Evolutionary conservation across 2,888 invertebrate species (phyloP).

Genomic region (Periphyllus acericola): DNA sequence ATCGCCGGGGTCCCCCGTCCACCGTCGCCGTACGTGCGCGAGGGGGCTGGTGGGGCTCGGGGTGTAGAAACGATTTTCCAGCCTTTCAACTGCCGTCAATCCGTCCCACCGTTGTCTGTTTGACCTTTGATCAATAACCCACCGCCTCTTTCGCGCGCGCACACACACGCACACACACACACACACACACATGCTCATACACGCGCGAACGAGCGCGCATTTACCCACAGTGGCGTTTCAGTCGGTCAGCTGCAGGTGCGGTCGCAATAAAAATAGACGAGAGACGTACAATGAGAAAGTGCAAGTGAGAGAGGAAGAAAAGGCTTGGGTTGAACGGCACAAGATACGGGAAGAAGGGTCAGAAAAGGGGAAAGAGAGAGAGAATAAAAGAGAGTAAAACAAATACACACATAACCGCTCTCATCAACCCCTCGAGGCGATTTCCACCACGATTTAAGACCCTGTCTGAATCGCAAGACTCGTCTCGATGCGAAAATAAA

Average conservation of each 20-base stretch:
- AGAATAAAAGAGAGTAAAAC: neutral
- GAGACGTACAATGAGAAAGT: neutral
- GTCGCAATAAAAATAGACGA: neutral
- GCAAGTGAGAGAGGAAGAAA: neutral
- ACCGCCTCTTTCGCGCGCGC: neutral
- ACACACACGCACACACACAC: neutral
- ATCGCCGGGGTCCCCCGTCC: neutral
- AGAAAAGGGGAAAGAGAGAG: neutral
- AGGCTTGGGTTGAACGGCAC: neutral
- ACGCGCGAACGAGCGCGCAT: no score
- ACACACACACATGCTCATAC: neutral
- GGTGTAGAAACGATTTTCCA: slow-evolving; percentile 48
- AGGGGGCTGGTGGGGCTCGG: neutral
- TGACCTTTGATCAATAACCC: slow-evolving; percentile 59
- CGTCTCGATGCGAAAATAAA: slow-evolving; percentile 16
- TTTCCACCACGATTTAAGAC: neutral
- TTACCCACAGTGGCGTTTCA: neutral
- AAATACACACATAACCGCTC: slow-evolving; percentile 14
- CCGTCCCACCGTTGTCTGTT: slow-evolving; percentile 33
- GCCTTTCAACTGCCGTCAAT: slow-evolving; percentile 48
- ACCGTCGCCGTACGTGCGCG: neutral
- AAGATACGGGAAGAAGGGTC: neutral
- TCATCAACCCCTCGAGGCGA: neutral
- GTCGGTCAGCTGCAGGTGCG: neutral
- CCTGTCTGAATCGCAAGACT: slow-evolving; percentile 15